phyloP scores from a whole-genome alignment of 1,140 invertebrate genomes.

The Popillia japonica region DNA sequence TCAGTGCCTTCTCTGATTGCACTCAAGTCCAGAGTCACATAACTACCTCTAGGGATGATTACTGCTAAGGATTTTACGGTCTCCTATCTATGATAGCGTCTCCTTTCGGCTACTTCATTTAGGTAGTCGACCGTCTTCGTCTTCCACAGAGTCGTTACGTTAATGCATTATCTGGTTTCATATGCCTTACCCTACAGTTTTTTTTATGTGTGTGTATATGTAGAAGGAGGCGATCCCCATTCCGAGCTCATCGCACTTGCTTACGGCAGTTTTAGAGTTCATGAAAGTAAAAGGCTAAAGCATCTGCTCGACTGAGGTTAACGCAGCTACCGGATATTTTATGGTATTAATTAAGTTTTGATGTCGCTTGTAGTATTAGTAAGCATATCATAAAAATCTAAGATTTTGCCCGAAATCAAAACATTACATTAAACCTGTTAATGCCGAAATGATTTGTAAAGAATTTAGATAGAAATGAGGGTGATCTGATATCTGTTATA shows the following conservation, averaged over 20 bases:
- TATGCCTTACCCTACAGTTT: not conserved
- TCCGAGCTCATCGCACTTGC: not conserved
- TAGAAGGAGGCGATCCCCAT: not conserved
- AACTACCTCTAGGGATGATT: conserved; percentile 23
- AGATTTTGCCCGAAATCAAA: not conserved
- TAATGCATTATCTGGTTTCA: conserved; percentile 15
- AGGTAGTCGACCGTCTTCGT: not conserved
- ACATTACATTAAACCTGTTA: too few species aligned
- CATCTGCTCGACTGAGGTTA: not conserved
- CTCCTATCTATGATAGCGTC: not conserved
- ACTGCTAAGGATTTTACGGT: not conserved
- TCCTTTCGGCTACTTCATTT: not conserved
- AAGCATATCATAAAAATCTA: not conserved
- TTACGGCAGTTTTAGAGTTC: conserved; percentile 28
- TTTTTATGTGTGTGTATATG: not conserved
- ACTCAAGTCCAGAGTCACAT: not conserved
- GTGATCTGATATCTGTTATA: too few species aligned
- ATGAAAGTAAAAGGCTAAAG: conserved; percentile 30
- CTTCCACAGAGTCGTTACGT: not conserved
- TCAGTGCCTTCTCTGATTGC: not conserved
- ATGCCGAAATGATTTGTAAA: too few species aligned
- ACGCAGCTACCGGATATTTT: not conserved
- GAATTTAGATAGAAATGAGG: too few species aligned
- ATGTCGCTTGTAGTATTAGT: not conserved
- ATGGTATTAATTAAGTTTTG: not conserved